Evolutionary conservation across 1,140 invertebrate species (phyloP).

Genomic region (Drosophila arizonae): DNA sequence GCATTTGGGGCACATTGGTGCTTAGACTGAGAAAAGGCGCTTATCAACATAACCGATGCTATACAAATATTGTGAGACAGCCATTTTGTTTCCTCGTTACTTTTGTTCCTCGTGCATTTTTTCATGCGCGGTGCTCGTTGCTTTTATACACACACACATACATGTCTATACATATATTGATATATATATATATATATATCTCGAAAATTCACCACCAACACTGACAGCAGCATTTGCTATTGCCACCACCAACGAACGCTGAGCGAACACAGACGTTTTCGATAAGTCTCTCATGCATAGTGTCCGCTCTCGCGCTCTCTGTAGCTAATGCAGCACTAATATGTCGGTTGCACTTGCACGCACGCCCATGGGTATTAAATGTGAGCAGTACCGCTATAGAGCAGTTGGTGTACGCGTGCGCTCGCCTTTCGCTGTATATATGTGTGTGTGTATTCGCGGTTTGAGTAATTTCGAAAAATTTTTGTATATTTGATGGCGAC

Average conservation of each 20-base stretch:
- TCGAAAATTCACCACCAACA: constrained; percentile 47
- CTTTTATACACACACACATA: constrained; percentile 36
- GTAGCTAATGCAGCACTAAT: constrained; percentile 25
- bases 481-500: constrained; percentile 83
- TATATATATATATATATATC: constrained; percentile 7
- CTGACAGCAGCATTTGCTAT: constrained; percentile 31
- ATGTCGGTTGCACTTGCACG: constrained; percentile 41
- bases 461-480: constrained; percentile 80
- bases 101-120: constrained; percentile 51
- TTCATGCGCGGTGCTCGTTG: constrained; percentile 38
- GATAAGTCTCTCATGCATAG: constrained; percentile 40
- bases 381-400: constrained; percentile 41
- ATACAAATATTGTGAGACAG: constrained; percentile 50
- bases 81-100: constrained; percentile 58
- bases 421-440: constrained; percentile 42
- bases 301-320: constrained; percentile 43
- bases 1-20: constrained; percentile 19
- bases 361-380: constrained; percentile 22
- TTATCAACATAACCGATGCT: constrained; percentile 30
- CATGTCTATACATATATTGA: constrained; percentile 4
- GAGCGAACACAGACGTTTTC: constrained; percentile 41
- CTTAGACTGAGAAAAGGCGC: constrained; percentile 16
- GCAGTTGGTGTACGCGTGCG: constrained; percentile 45
- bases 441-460: constrained; percentile 75
- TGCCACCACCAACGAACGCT: constrained; percentile 28